These are phyloP conservation scores for Morone chrysops DNA, from an alignment of 2,113 vertebrate genomes.

Conservation along the genomic window DNA sequence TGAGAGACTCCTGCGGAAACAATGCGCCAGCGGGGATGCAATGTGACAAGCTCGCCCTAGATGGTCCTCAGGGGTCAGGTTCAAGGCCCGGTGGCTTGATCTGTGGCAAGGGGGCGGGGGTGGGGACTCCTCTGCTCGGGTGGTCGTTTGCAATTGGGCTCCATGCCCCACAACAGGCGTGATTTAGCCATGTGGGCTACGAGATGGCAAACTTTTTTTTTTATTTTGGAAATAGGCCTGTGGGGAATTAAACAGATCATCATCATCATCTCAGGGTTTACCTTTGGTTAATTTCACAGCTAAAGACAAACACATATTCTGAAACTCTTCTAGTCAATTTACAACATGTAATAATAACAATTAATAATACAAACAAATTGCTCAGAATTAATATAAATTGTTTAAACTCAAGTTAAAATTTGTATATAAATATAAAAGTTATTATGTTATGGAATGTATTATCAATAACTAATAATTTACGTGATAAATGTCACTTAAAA, in stretches of 20 bases:
- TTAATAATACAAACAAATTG: neutral
- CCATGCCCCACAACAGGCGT: neutral
- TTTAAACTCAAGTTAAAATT: neutral
- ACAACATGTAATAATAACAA: neutral
- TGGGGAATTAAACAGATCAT: neutral
- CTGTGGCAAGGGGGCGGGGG: slow-evolving; percentile 56
- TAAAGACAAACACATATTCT: neutral
- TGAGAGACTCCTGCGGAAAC: slow-evolving; percentile 57
- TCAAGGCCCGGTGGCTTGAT: slow-evolving; percentile 77
- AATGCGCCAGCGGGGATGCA: slow-evolving; percentile 64
- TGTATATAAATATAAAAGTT: neutral
- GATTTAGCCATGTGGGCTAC: neutral
- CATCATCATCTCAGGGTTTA: neutral
- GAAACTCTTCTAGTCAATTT: neutral
- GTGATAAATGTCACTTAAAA: neutral
- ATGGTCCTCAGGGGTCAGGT: slow-evolving; percentile 78
- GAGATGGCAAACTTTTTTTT: neutral
- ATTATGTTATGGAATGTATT: neutral
- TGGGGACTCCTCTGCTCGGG: slow-evolving; percentile 54
- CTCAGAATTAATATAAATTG: too few relatives aligned
- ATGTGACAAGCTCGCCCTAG: slow-evolving; percentile 59
- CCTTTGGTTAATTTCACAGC: neutral
- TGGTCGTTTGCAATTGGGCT: slow-evolving; percentile 59
- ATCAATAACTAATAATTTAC: neutral
- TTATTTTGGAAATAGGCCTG: neutral